Conservation (phyloP, 2,888 invertebrate species). For the Ypsolopha sequella region DNA sequence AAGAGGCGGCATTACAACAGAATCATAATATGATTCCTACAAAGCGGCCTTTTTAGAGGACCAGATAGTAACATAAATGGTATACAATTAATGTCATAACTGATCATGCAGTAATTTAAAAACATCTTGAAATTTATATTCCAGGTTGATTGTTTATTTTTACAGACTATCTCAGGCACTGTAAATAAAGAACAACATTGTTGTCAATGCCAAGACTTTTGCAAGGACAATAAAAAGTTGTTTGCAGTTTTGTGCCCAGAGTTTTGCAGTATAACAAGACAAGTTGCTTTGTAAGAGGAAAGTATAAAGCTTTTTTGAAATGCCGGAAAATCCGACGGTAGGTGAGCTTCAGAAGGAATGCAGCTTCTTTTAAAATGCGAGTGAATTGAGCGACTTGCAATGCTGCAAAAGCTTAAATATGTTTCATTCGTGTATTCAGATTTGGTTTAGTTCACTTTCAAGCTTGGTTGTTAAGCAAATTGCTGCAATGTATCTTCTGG, state of each 20-base stretch:
- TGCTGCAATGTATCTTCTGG: too few species aligned
- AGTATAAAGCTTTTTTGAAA: constrained; percentile 14
- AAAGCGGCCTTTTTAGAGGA: too few species aligned
- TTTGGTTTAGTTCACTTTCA: too few species aligned
- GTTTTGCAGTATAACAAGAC: constrained; percentile 20
- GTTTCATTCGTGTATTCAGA: too few species aligned
- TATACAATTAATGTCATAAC: too few species aligned
- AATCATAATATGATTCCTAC: too few species aligned
- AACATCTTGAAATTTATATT: not conserved
- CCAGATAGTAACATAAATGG: too few species aligned
- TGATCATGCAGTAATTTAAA: too few species aligned
- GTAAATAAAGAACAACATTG: not conserved
- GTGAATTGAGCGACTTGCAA: constrained; percentile 21
- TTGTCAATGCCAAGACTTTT: constrained; percentile 7
- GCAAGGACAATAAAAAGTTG: constrained; percentile 13
- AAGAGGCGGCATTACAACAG: too few species aligned
- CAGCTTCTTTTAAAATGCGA: constrained; percentile 13
- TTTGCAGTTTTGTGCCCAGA: constrained; percentile 16
- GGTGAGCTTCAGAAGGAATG: constrained; percentile 9
- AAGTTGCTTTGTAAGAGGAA: constrained; percentile 18
- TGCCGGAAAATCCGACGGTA: constrained; percentile 19
- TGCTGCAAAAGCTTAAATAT: constrained; percentile 5
- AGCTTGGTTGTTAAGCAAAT: too few species aligned
- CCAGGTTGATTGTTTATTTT: not conserved
- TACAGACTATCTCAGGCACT: not conserved